A percentile compares a stretch with the other conserved stretches of the same genome.
phyloP scores from a whole-genome alignment of 2,797 vertebrate genomes.

The Aselliscus stoliczkanus region DNA sequence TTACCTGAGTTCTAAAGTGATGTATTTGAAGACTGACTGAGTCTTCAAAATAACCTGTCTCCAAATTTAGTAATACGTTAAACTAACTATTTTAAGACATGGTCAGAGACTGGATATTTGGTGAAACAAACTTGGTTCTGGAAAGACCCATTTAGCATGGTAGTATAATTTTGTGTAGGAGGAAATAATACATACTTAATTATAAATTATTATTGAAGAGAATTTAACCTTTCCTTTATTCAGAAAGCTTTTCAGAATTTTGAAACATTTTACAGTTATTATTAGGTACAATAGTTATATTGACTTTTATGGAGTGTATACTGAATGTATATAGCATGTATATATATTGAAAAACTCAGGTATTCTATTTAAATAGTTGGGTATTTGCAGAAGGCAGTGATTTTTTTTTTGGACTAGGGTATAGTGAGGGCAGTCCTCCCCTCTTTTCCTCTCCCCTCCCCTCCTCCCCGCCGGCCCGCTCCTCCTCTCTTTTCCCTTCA shows the following conservation, averaged over 20 bases:
- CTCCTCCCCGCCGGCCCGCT: no score
- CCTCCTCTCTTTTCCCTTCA: not conserved
- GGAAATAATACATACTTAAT: not conserved
- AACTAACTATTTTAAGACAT: not conserved
- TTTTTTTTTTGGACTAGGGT: not conserved
- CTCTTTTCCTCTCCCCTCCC: accelerated
- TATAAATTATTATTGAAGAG: not conserved
- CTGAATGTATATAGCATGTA: not conserved
- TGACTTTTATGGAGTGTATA: not conserved
- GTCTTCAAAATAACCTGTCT: conserved; percentile 18
- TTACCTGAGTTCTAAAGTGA: not conserved
- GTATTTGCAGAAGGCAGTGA: not conserved
- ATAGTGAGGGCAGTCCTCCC: not conserved
- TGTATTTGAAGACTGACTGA: not conserved
- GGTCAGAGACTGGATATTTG: not conserved
- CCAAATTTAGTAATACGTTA: not conserved
- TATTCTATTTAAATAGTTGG: not conserved
- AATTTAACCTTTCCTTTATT: not conserved
- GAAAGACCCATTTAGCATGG: not conserved
- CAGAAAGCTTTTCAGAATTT: not conserved
- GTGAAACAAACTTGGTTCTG: not conserved
- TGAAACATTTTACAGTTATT: not conserved
- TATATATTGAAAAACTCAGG: not conserved
- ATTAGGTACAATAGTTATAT: not conserved
- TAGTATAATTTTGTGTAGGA: not conserved